These are phyloP conservation scores for Pholis gunnellus DNA, from an alignment of 2,113 vertebrate species.

Conservation along the genomic window DNA sequence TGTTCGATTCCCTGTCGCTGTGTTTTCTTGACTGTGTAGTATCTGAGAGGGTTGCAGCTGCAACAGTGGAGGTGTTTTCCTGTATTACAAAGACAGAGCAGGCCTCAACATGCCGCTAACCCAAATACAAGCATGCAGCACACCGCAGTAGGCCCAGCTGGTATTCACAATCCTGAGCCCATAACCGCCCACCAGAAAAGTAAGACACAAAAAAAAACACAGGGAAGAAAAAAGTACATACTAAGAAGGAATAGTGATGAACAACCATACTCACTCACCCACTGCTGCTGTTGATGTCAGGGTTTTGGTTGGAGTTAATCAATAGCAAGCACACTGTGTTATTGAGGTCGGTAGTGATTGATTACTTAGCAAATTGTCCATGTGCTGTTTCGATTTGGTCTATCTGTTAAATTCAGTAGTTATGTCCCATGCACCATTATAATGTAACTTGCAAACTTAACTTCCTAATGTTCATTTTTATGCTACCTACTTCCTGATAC, in stretches of 20 bases:
- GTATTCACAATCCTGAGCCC: constrained; percentile 53
- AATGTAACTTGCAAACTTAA: constrained; percentile 6
- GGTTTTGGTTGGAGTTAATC: constrained; percentile 51
- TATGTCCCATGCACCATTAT: not conserved
- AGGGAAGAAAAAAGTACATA: constrained; percentile 8
- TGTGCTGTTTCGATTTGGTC: constrained; percentile 70
- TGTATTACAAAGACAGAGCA: constrained; percentile 46
- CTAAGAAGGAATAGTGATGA: not conserved
- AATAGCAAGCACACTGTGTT: constrained; percentile 54
- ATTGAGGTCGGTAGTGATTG: constrained; percentile 65
- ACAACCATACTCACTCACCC: not conserved
- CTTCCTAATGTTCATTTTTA: not conserved
- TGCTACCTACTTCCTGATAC: not conserved
- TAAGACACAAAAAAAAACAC: not conserved
- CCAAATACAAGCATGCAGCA: constrained; percentile 55
- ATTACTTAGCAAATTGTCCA: constrained; percentile 60
- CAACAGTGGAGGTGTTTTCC: constrained; percentile 48
- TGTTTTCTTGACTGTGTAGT: constrained; percentile 5
- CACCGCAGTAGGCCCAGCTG: constrained; percentile 49
- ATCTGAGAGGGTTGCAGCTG: constrained; percentile 21
- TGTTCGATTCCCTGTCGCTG: not conserved
- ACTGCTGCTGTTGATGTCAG: constrained; percentile 38
- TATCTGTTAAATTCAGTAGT: constrained; percentile 58
- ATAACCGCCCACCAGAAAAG: constrained; percentile 41
- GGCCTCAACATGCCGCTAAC: constrained; percentile 68